Base-by-base conservation (phyloP, 2,888 invertebrate genomes). In the Caenorhabditis sp. region DNA sequence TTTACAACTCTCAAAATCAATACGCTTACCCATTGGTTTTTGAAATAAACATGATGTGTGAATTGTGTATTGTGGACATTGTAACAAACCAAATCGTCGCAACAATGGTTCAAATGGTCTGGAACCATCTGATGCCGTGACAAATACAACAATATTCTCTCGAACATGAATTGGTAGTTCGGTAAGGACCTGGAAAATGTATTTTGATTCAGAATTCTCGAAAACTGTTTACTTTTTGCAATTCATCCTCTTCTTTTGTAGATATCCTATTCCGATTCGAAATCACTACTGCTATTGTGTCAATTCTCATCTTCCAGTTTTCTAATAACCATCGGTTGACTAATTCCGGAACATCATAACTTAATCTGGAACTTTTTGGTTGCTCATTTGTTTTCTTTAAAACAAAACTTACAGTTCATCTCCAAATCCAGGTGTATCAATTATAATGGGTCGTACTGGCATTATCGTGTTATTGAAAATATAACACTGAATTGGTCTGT, bases 381-480 rank as follows among this genome's bases (percentile, higher is more conserved):
- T 63, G n/a, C 10, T 26, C 10, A 20, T 14, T 31, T 59, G 7
- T 27, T 27, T 7, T 14, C 21, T 20, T 50, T n/a, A 20, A 54
- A 56, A 14, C n/a, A 8, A 17, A 49, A 67, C 64, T 59, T 8
- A 77, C 76, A 59, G 56, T 17, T 64, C 36, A 27, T 66, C 70
- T 4, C 82, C 83, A 36, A 77, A 77, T 2, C 77, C 78, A 1
- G 82, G 82, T 4, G 82, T 83, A 58, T 83, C 83, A 50, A 83
- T 67, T 43, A 83, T 70, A 14, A 83, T 76, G 3, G 83, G 83
- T 14, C 81, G 62, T 25, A 76, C 71, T 17, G 67, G 58, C 73
- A 80, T 67, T 0, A 66, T 49, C 1, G 83, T 80, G 2, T 81
- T 75, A 59, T 83, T 83, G 65, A 83, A 83, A 38, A 83, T 79